Evolutionary conservation across 2,797 vertebrate species (phyloP).

Genomic region (Yasuhikotakia modesta): DNA sequence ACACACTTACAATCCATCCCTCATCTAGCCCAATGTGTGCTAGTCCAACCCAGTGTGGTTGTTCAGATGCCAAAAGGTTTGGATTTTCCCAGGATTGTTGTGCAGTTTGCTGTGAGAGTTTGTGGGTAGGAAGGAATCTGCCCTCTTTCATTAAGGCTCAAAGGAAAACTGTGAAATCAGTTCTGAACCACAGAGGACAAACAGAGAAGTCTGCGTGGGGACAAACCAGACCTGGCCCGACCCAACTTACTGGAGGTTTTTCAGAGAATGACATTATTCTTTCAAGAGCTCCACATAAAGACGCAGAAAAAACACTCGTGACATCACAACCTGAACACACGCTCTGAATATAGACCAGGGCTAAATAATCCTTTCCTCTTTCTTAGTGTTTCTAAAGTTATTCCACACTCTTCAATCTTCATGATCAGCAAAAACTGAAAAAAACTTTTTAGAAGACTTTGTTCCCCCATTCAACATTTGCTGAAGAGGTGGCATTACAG

Average conservation of each 20-base stretch:
- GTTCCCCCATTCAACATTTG: slow-evolving; percentile 65
- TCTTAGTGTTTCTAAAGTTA: neutral
- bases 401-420: slow-evolving; percentile 34
- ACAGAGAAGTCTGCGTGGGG: slow-evolving; percentile 62
- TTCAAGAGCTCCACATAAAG: slow-evolving; percentile 26
- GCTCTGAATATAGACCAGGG: slow-evolving; percentile 18
- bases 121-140: slow-evolving; percentile 83
- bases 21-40: slow-evolving; percentile 13
- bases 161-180: slow-evolving; percentile 83
- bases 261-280: slow-evolving; percentile 70
- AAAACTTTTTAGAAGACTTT: slow-evolving; percentile 66
- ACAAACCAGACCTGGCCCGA: slow-evolving; percentile 63
- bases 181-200: slow-evolving; percentile 78
- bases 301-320: slow-evolving; percentile 18
- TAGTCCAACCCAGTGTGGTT: slow-evolving; percentile 58
- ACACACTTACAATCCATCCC: slow-evolving; percentile 65
- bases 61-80: slow-evolving; percentile 79
- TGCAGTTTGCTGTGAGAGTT: slow-evolving; percentile 66
- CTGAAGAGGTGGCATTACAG: slow-evolving; percentile 68
- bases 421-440: slow-evolving; percentile 59
- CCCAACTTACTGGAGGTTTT: slow-evolving; percentile 53
- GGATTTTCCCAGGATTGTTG: slow-evolving; percentile 79
- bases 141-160: slow-evolving; percentile 77
- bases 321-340: neutral
- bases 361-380: neutral